Conservation (phyloP, 2,888 invertebrate genomes). For the Orthosia gracilis region DNA sequence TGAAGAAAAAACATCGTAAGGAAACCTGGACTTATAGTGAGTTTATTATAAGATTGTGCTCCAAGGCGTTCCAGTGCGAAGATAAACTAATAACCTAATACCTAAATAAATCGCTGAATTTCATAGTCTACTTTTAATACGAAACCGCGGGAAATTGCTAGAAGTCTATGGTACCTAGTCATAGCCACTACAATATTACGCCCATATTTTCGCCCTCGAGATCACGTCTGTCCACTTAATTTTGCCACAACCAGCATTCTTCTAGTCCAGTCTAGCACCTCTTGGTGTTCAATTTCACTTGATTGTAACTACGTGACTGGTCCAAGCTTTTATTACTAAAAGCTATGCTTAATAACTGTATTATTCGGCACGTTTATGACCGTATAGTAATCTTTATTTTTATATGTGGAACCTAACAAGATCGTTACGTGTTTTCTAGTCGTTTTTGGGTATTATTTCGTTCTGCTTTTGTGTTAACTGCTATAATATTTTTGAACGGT, state of each 20-base stretch:
- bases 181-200: not conserved
- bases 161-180: too few species aligned
- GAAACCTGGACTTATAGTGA: too few species aligned
- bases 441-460: slow-evolving; percentile 1
- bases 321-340: slow-evolving; percentile 18
- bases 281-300: slow-evolving; percentile 18
- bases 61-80: too few species aligned
- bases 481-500: not conserved
- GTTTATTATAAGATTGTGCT: too few species aligned
- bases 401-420: not conserved
- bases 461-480: not conserved
- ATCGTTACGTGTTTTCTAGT: not conserved
- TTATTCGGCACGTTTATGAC: slow-evolving; percentile 8
- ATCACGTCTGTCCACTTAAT: slow-evolving; percentile 31
- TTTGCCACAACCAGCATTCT: slow-evolving; percentile 12
- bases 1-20: too few species aligned
- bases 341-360: slow-evolving; percentile 30
- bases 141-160: too few species aligned
- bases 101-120: too few species aligned
- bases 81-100: too few species aligned
- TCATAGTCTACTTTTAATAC: too few species aligned
- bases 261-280: not conserved
- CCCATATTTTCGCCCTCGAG: not conserved
- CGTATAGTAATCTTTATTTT: slow-evolving; percentile 1
- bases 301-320: slow-evolving; percentile 46